A percentile compares a stretch with the other conserved stretches of the same genome.
phyloP scores from a whole-genome alignment of 2,888 invertebrate genomes.

The Sepiola atlantica region DNA sequence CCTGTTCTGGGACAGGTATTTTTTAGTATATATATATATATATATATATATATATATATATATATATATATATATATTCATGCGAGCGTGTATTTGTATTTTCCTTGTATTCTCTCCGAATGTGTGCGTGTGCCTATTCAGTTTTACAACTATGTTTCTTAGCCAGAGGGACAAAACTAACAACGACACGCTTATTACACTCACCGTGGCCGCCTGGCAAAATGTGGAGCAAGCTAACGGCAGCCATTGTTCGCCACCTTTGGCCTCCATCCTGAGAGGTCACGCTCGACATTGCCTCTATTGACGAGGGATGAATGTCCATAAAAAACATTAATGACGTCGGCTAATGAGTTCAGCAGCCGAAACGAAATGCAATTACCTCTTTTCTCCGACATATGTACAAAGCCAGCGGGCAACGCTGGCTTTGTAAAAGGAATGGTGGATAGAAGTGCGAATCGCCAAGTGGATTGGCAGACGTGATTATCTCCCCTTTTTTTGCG shows the following conservation, averaged over 20 bases:
- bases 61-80: background rate
- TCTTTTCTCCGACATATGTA: background rate
- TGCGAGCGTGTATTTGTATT: too few species aligned
- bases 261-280: background rate
- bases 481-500: background rate
- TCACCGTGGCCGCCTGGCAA: background rate
- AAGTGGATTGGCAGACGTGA: background rate
- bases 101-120: too few species aligned
- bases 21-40: background rate
- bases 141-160: background rate
- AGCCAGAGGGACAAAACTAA: background rate
- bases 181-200: background rate
- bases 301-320: background rate
- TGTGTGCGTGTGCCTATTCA: background rate
- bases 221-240: background rate
- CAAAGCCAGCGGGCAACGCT: background rate
- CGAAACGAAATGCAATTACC: background rate
- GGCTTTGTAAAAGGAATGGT: background rate
- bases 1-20: too few species aligned
- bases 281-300: conserved; percentile 11
- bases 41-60: background rate
- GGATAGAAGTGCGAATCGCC: background rate
- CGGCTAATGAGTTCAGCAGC: conserved; percentile 9
- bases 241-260: background rate
- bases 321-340: conserved; percentile 23